phyloP scores from a whole-genome alignment of 2,888 invertebrate species.

The Hirtodrosophila confusa region DNA sequence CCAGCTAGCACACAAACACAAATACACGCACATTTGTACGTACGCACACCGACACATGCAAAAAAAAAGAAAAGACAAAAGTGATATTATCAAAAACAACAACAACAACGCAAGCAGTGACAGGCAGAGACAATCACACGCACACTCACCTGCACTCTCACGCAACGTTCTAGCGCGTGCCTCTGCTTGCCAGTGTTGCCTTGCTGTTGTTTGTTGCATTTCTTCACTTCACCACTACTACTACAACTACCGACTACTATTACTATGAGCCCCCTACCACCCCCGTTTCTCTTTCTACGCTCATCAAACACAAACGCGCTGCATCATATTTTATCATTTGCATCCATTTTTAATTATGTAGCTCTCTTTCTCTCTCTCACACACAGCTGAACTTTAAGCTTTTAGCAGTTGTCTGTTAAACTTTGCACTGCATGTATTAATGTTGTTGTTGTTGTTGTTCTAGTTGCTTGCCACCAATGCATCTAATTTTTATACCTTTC shows the following conservation, averaged over 20 bases:
- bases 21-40: slow-evolving; percentile 6
- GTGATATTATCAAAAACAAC: slow-evolving; percentile 47
- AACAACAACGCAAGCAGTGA: slow-evolving; percentile 17
- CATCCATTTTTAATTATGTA: slow-evolving; percentile 56
- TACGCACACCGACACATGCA: slow-evolving; percentile 32
- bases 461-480: slow-evolving; percentile 47
- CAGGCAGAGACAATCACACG: slow-evolving; percentile 29
- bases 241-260: slow-evolving; percentile 28
- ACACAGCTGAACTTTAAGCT: slow-evolving; percentile 56
- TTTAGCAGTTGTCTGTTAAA: slow-evolving; percentile 57
- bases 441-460: slow-evolving; percentile 26
- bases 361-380: slow-evolving; percentile 48
- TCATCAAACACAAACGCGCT: slow-evolving; percentile 58
- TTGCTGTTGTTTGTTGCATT: slow-evolving; percentile 18
- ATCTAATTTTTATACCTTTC: slow-evolving; percentile 34
- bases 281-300: slow-evolving; percentile 45
- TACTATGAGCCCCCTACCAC: slow-evolving; percentile 22
- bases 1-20: slow-evolving; percentile 31
- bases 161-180: slow-evolving; percentile 26
- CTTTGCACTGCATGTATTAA: slow-evolving; percentile 55
- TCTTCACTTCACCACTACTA: slow-evolving; percentile 14
- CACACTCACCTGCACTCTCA: slow-evolving; percentile 19
- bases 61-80: slow-evolving; percentile 34
- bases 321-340: slow-evolving; percentile 75
- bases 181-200: slow-evolving; percentile 14